These are phyloP conservation scores for Lasiurus borealis DNA, from an alignment of 2,113 vertebrate species.

Conservation along the genomic window DNA sequence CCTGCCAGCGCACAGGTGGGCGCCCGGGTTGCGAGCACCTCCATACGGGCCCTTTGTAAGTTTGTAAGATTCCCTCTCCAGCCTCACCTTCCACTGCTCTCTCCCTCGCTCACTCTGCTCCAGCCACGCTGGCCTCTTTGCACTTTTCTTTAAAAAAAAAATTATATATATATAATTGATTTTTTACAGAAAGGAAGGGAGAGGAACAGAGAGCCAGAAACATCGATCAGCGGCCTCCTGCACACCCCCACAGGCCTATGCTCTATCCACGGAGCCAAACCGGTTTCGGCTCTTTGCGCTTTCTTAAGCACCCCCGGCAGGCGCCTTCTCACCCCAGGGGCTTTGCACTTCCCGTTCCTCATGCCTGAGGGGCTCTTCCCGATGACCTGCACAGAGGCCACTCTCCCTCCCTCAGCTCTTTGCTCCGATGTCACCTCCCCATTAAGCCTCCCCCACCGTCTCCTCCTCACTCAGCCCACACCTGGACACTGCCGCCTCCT, in stretches of 20 bases:
- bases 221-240: too few species aligned
- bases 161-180: too few species aligned
- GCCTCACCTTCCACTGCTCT: not conserved
- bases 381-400: not conserved
- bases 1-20: not conserved
- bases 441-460: not conserved
- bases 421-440: not conserved
- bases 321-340: not conserved
- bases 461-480: not conserved
- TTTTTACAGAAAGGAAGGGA: too few species aligned
- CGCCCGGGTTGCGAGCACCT: fast-evolving
- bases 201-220: too few species aligned
- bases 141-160: too few species aligned
- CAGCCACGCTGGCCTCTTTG: not conserved
- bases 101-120: not conserved
- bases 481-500: not conserved
- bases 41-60: not conserved
- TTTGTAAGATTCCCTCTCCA: not conserved
- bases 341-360: not conserved
- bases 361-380: fast-evolving
- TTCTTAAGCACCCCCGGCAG: fast-evolving
- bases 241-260: too few species aligned
- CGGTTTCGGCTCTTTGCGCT: not conserved
- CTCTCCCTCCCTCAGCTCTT: not conserved
- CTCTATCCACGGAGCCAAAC: too few species aligned